Conservation (phyloP, 2,888 invertebrate species). For the Drosophila hamatofila region DNA sequence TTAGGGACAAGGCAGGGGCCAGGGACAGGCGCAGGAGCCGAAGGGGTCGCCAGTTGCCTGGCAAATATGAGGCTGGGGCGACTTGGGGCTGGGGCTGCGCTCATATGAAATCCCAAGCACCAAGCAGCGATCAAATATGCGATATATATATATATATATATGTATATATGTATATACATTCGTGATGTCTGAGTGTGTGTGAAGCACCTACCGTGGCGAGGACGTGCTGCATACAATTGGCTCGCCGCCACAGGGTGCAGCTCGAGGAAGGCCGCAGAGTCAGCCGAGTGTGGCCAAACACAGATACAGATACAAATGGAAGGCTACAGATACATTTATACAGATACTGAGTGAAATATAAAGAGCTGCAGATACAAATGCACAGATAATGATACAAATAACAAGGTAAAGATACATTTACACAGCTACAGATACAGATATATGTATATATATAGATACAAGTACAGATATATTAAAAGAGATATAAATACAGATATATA, state of each 20-base stretch:
- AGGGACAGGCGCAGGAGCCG: conserved; percentile 12
- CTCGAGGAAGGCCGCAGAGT: conserved; percentile 39
- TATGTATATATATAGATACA: neutral
- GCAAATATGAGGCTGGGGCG: conserved; percentile 25
- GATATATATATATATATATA: conserved; percentile 17
- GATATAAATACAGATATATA: neutral
- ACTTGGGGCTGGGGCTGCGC: conserved; percentile 23
- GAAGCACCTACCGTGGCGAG: conserved; percentile 63
- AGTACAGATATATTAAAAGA: neutral
- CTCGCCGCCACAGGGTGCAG: conserved; percentile 77
- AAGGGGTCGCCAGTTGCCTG: conserved; percentile 24
- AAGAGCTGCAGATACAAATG: conserved; percentile 14
- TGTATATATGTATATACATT: conserved; percentile 3
- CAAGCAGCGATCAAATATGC: conserved; percentile 44
- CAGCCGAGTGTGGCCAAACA: conserved; percentile 74
- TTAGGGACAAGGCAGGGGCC: neutral
- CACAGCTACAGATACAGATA: neutral
- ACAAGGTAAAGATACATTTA: neutral
- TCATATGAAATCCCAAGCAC: conserved; percentile 47
- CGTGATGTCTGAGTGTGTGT: neutral
- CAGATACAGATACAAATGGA: conserved; percentile 17
- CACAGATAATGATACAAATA: neutral
- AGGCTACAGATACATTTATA: neutral
- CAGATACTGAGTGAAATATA: neutral
- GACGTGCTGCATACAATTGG: conserved; percentile 77